A percentile compares a stretch with the other conserved stretches of the same genome.
Evolutionary conservation across 2,113 vertebrate species (phyloP).

Genomic region (Cichladusa arquata): DNA sequence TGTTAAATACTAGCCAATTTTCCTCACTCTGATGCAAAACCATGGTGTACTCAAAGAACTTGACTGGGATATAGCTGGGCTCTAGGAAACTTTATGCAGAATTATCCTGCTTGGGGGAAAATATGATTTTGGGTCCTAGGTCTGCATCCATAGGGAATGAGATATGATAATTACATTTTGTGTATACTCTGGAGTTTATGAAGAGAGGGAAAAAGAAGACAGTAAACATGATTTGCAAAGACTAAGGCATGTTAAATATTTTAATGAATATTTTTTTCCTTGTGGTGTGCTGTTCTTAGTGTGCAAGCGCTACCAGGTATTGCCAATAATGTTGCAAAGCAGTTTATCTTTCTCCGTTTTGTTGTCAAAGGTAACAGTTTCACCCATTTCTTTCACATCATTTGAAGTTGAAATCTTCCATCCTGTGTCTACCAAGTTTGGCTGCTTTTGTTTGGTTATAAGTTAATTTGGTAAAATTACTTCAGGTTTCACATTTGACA

Average conservation of each 20-base stretch:
- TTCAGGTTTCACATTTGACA: not conserved
- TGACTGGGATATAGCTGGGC: fast-evolving
- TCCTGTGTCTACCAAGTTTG: not conserved
- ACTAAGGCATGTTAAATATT: not conserved
- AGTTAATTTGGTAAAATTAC: not conserved
- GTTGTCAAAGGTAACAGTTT: not conserved
- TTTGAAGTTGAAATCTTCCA: not conserved
- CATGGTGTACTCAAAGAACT: not conserved
- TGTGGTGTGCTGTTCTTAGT: not conserved
- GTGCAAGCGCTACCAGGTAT: not conserved
- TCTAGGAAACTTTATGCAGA: not conserved
- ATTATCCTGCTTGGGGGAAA: not conserved
- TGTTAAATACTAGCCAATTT: not conserved
- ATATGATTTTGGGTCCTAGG: not conserved
- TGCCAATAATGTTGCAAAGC: not conserved
- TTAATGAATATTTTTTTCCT: not conserved
- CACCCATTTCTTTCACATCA: not conserved
- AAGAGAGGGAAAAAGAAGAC: not conserved
- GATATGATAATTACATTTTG: not conserved
- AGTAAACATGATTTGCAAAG: not conserved
- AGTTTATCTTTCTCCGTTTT: not conserved
- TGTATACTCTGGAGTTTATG: not conserved
- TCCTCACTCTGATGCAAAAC: not conserved
- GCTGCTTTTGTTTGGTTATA: not conserved
- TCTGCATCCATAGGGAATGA: not conserved